Conservation (phyloP, 1,140 invertebrate species). For the Zaprionus ghesquierei region DNA sequence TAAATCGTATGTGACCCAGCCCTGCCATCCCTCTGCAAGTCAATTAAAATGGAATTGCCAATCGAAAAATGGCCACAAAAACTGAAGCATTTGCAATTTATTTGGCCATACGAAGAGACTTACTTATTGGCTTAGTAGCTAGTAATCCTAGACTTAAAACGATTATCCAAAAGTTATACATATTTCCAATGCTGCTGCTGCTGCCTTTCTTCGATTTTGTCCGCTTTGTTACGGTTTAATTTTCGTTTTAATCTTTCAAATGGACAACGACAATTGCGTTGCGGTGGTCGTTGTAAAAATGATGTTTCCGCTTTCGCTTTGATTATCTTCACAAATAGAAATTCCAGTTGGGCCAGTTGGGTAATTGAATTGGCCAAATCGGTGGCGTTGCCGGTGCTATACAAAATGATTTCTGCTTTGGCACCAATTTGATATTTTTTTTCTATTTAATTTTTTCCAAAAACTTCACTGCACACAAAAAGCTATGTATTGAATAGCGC, state of each 20-base stretch:
- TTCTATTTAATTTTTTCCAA: conserved; percentile 17
- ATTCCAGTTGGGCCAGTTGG: conserved; percentile 24
- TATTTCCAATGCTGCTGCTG: conserved; percentile 53
- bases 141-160: conserved; percentile 79
- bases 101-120: conserved; percentile 30
- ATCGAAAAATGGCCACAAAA: background rate
- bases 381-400: conserved; percentile 62
- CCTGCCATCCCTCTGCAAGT: background rate
- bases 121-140: conserved; percentile 74
- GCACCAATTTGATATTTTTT: conserved; percentile 50
- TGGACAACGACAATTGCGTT: conserved; percentile 11
- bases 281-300: conserved; percentile 10
- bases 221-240: background rate
- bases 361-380: conserved; percentile 43
- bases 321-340: conserved; percentile 73
- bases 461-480: conserved; percentile 28
- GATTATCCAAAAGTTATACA: conserved; percentile 81
- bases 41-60: background rate
- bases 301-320: conserved; percentile 24
- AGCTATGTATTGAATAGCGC: background rate
- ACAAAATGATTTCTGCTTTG: conserved; percentile 46
- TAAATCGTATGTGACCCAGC: background rate
- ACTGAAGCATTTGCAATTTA: background rate
- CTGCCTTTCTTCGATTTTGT: background rate
- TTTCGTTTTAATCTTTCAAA: conserved; percentile 24